Base-by-base conservation (phyloP, 2,888 invertebrate species). In the Griposia aprilina region DNA sequence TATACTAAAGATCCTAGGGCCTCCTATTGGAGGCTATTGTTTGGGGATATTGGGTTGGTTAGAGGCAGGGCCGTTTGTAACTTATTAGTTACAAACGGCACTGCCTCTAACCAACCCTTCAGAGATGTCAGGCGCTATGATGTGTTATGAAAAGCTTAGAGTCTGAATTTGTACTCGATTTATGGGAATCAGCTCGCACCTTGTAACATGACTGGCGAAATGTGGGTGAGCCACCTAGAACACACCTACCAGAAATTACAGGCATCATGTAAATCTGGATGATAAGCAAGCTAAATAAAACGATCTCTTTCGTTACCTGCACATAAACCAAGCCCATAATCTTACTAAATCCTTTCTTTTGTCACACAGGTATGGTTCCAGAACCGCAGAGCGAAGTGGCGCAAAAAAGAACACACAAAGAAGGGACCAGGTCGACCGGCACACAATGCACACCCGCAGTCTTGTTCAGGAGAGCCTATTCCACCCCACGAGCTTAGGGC, bases 341-440 rank as follows among this genome's bases (percentile, higher is more conserved):
- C 45, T 59, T 48, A 30, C 11, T 0, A 30, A 30, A 20, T 45
- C 15, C 15, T 65, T 75, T 13, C 13, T 26, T 74, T 80, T 89
- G 79, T 86, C 90, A 78, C 71, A 26, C 98, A 99, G 99, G 99
- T 99, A 84, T 99, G 99, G 99, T 99, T 99, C 97, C 99, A 99
- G 97, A 99, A 99, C 97, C 98, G 99, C 57, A 97, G 99, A 82
- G 99, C 99, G 72, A 99, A 99, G 95, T 99, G 99, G 99, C 98
- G 99, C 84, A 99, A 99, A 97, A 99, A 99, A 96, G 99, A 99
- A 95, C 99, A 99, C 97, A 99, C 99, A 79, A 99, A 99, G 97
- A 99, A 99, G 94, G 99, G 99, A 30, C 99, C 99, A 0, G 99
- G 99, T 0, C 98, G 99, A 95, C 99, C 99, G 65, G 99, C 99